Percentiles rank a stretch among this genome's conserved stretches.
phyloP scores from a whole-genome alignment of 1,140 invertebrate genomes.

The Drosophila punjabiensis region DNA sequence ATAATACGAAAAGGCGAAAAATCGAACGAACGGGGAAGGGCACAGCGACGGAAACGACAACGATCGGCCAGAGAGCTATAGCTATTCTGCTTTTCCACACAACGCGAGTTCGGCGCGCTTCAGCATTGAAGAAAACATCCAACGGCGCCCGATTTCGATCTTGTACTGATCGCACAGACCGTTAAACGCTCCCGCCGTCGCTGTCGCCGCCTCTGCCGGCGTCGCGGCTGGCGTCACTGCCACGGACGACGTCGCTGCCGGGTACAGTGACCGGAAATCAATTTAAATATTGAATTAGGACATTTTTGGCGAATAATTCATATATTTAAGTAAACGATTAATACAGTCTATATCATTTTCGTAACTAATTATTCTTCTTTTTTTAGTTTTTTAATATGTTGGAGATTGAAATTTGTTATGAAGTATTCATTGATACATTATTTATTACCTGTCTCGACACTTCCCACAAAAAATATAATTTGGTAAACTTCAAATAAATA shows the following conservation, averaged over 20 bases:
- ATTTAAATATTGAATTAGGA: neutral
- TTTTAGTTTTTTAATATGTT: neutral
- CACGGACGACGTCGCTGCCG: neutral
- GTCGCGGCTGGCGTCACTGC: neutral
- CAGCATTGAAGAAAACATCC: conserved; percentile 62
- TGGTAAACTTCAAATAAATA: neutral
- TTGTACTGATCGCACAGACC: conserved; percentile 64
- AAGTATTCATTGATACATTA: no score
- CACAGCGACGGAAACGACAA: conserved; percentile 43
- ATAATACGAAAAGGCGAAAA: conserved; percentile 8
- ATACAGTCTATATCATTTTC: neutral
- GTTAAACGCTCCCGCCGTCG: conserved; percentile 49
- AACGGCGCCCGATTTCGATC: conserved; percentile 71
- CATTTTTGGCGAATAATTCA: neutral
- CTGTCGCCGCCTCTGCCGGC: conserved; percentile 12
- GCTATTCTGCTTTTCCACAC: conserved; percentile 47
- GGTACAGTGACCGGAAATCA: neutral
- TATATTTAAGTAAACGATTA: neutral
- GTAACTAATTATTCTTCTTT: no score
- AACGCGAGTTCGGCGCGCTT: conserved; percentile 63
- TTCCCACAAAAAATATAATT: neutral
- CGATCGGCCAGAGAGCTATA: conserved; percentile 40
- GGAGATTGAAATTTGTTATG: neutral
- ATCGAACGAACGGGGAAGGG: conserved; percentile 18
- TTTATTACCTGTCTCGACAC: neutral